Evolutionary conservation across 2,113 vertebrate genomes (phyloP).

Genomic region (Indri indri): DNA sequence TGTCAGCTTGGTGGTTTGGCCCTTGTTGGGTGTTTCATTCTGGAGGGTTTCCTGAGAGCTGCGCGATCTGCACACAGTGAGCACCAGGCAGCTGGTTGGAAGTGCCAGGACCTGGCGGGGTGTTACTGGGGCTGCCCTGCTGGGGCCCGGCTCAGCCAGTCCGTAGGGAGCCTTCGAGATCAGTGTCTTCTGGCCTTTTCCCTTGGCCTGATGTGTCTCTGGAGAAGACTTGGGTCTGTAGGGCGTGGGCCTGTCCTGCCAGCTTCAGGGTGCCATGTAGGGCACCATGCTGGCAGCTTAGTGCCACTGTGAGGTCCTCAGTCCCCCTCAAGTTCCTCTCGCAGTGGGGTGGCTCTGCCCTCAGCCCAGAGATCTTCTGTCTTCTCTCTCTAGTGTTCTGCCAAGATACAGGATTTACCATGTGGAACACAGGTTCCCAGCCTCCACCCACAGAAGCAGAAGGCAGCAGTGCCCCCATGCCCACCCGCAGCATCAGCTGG

Average conservation of each 20-base stretch:
- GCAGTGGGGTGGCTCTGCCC: accelerated
- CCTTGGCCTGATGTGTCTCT: not conserved
- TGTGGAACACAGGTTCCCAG: accelerated
- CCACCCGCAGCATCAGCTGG: accelerated
- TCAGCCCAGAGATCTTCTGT: not conserved
- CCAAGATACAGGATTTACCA: not conserved
- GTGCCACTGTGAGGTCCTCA: no score
- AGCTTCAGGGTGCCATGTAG: no score
- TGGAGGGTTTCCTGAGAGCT: accelerated
- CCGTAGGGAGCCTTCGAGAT: accelerated
- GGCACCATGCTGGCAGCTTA: not conserved
- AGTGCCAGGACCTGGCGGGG: no score
- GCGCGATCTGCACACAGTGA: no score
- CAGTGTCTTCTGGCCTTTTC: not conserved
- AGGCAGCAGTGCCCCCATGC: no score
- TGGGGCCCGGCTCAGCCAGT: accelerated
- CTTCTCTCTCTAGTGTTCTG: not conserved
- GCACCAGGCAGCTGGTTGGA: not conserved
- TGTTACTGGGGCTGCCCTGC: not conserved
- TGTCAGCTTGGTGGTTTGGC: accelerated
- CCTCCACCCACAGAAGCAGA: not conserved
- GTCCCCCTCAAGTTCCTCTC: not conserved
- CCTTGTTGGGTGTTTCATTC: not conserved
- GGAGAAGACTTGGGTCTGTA: not conserved
- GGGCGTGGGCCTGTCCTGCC: not conserved